Percentiles rank a stretch among this genome's conserved stretches.
phyloP scores from a whole-genome alignment of 2,797 vertebrate species.

The Phrynocephalus forsythii region DNA sequence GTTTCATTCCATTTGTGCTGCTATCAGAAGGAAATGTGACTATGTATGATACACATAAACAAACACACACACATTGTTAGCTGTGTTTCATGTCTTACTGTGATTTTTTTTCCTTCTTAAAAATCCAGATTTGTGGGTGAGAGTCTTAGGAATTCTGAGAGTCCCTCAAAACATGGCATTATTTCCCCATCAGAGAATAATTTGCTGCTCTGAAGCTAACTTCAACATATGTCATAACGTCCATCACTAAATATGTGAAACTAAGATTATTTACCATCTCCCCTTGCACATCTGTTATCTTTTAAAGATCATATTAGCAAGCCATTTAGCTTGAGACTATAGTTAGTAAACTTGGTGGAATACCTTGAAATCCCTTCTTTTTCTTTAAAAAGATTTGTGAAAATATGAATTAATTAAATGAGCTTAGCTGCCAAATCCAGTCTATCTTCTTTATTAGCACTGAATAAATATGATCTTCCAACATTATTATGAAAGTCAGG shows the following conservation, averaged over 20 bases:
- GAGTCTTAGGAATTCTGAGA: too few relatives aligned
- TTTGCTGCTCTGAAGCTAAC: too few relatives aligned
- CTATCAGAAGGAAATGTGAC: background rate
- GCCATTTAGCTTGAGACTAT: background rate
- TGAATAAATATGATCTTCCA: too few relatives aligned
- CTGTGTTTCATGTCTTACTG: background rate
- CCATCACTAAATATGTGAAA: background rate
- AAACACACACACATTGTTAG: background rate
- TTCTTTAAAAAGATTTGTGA: background rate
- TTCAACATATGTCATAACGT: background rate
- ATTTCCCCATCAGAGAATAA: too few relatives aligned
- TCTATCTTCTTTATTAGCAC: background rate
- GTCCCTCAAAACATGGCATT: too few relatives aligned
- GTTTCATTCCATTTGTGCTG: slow-evolving; percentile 35
- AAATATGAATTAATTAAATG: too few relatives aligned
- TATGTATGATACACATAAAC: background rate
- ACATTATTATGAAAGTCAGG: too few relatives aligned
- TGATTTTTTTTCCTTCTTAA: background rate
- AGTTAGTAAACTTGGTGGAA: background rate
- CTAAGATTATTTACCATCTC: background rate
- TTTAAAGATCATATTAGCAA: background rate
- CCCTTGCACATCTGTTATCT: background rate
- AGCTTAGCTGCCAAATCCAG: background rate
- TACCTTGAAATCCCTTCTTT: background rate
- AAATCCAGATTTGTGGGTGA: background rate